A percentile compares a stretch with the other conserved stretches of the same genome.
These are phyloP conservation scores for Helobdella robusta DNA, from an alignment of 2,888 invertebrate species.

Conservation along the genomic window DNA sequence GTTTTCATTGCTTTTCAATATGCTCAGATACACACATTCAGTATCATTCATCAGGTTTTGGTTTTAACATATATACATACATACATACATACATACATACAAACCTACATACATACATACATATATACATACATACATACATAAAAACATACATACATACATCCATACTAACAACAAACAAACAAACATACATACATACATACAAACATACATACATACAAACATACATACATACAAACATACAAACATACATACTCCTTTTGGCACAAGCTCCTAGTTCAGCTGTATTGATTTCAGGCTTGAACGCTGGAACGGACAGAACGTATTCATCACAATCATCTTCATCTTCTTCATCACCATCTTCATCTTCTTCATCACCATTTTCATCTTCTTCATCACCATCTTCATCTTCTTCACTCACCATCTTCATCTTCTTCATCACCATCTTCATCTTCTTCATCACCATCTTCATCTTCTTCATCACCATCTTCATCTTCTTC, in stretches of 20 bases:
- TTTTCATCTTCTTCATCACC: slow-evolving; percentile 9
- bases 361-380: slow-evolving; percentile 23
- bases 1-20: no score
- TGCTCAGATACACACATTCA: no score
- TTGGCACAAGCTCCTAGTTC: not conserved
- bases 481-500: slow-evolving; percentile 20
- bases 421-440: slow-evolving; percentile 15
- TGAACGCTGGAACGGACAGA: not conserved
- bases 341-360: slow-evolving; percentile 16
- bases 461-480: slow-evolving; percentile 18
- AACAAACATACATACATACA: not conserved
- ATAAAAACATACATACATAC: not conserved
- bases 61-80: no score
- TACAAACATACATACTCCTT: slow-evolving; percentile 16
- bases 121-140: not conserved
- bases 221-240: not conserved
- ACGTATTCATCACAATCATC: slow-evolving; percentile 2
- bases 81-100: not conserved
- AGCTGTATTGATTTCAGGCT: no score
- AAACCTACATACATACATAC: not conserved
- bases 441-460: slow-evolving; percentile 21
- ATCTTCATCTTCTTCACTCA: no score
- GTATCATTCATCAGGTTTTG: no score
- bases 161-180: not conserved
- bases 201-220: slow-evolving; percentile 4